phyloP scores from a whole-genome alignment of 2,797 vertebrate genomes.

The Bufotes viridis region DNA sequence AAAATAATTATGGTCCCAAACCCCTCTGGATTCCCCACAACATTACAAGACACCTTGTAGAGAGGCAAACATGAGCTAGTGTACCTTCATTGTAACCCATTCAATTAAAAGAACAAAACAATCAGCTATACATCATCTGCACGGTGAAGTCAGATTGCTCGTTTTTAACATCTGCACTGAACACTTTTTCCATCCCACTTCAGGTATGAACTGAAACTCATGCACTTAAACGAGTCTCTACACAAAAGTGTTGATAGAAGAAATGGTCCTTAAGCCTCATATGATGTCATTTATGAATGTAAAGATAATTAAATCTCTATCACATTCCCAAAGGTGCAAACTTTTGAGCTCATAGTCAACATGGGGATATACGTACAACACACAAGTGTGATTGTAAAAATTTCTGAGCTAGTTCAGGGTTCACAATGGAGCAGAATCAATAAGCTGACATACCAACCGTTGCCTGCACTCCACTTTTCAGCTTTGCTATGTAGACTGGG shows the following conservation, averaged over 20 bases:
- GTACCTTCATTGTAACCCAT: neutral
- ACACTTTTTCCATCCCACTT: neutral
- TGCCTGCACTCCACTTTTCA: too few species aligned
- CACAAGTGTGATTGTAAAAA: too few species aligned
- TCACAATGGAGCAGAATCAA: too few species aligned
- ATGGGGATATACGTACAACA: too few species aligned
- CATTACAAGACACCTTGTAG: constrained; percentile 33
- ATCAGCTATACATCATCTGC: neutral
- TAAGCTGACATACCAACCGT: too few species aligned
- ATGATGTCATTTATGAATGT: too few species aligned
- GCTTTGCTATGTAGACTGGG: too few species aligned
- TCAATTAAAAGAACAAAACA: constrained; percentile 15
- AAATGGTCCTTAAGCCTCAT: too few species aligned
- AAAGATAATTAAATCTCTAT: neutral
- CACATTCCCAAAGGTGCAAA: too few species aligned
- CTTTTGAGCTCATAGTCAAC: too few species aligned
- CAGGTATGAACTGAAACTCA: neutral
- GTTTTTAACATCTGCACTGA: constrained; percentile 14
- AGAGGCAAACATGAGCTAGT: constrained; percentile 3
- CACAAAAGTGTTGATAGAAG: neutral
- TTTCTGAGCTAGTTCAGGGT: too few species aligned
- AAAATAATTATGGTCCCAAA: constrained; percentile 44
- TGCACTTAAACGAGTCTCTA: too few species aligned
- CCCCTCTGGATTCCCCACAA: constrained; percentile 9
- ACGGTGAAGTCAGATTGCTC: neutral